Percentiles rank a stretch among this genome's conserved stretches.
phyloP scores from a whole-genome alignment of 2,888 invertebrate genomes.

The Pycnomerus fuliginosus region DNA sequence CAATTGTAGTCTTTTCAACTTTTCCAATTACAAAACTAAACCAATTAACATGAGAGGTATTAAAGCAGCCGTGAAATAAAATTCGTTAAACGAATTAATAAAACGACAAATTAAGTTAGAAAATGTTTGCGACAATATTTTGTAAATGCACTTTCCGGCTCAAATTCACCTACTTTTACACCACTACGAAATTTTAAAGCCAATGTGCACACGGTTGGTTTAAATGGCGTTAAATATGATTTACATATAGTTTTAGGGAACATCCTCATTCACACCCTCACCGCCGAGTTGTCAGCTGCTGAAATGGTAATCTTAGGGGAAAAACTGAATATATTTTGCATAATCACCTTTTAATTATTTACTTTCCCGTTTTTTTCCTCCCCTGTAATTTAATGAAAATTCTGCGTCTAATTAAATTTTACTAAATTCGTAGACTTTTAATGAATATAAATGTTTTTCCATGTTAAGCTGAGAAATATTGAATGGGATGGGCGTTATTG shows the following conservation, averaged over 20 bases:
- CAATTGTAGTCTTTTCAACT: too few relatives aligned
- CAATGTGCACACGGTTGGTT: slow-evolving; percentile 21
- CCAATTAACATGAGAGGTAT: too few relatives aligned
- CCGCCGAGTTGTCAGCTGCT: slow-evolving; percentile 10
- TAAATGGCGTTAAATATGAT: slow-evolving; percentile 21
- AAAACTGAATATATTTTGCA: slow-evolving; percentile 10
- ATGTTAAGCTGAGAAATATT: too few relatives aligned
- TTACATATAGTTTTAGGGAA: slow-evolving; percentile 18
- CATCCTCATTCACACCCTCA: slow-evolving; percentile 7
- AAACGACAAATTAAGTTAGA: slow-evolving; percentile 8
- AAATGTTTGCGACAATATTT: slow-evolving; percentile 10
- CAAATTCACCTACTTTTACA: slow-evolving; percentile 18
- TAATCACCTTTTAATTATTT: slow-evolving; percentile 7
- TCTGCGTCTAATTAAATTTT: too few relatives aligned
- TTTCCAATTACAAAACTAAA: too few relatives aligned
- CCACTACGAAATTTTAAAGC: slow-evolving; percentile 17
- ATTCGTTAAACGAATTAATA: slow-evolving; percentile 6
- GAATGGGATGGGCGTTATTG: too few relatives aligned
- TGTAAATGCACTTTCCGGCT: slow-evolving; percentile 7
- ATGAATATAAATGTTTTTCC: too few relatives aligned
- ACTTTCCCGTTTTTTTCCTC: too few relatives aligned
- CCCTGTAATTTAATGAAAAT: too few relatives aligned
- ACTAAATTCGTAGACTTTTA: too few relatives aligned
- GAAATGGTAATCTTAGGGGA: slow-evolving; percentile 6
- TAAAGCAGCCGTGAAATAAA: slow-evolving; percentile 6